A percentile compares a stretch with the other conserved stretches of the same genome.
Evolutionary conservation across 2,113 vertebrate species (phyloP).

Genomic region (Corapipo altera): DNA sequence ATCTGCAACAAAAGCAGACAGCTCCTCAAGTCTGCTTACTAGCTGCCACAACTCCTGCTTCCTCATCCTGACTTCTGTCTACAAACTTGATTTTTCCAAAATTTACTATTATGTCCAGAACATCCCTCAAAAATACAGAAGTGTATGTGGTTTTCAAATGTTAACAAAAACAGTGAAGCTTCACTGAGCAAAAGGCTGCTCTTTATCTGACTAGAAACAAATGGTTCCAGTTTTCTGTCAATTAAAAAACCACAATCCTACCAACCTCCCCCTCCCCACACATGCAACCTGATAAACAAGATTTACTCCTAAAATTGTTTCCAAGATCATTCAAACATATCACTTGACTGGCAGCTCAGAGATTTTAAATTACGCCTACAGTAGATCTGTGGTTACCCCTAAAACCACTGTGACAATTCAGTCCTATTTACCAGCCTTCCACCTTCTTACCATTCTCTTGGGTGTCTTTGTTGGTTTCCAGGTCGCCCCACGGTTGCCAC

Average conservation of each 20-base stretch:
- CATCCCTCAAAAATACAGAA: neutral
- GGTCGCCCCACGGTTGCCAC: conserved; percentile 82
- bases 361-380: neutral
- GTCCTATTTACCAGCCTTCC: neutral
- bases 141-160: neutral
- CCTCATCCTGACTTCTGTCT: neutral
- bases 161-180: neutral
- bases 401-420: neutral
- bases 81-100: neutral
- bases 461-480: conserved; percentile 77
- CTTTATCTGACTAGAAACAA: neutral
- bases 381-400: neutral
- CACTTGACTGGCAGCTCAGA: neutral
- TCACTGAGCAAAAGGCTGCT: neutral
- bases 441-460: conserved; percentile 80
- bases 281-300: neutral
- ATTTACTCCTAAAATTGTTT: neutral
- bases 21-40: neutral
- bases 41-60: neutral
- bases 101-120: neutral
- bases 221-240: neutral
- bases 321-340: neutral
- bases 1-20: neutral
- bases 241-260: neutral
- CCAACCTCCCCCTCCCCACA: neutral